Conservation (phyloP, 2,888 invertebrate genomes). For the Spicauda simplicius region DNA sequence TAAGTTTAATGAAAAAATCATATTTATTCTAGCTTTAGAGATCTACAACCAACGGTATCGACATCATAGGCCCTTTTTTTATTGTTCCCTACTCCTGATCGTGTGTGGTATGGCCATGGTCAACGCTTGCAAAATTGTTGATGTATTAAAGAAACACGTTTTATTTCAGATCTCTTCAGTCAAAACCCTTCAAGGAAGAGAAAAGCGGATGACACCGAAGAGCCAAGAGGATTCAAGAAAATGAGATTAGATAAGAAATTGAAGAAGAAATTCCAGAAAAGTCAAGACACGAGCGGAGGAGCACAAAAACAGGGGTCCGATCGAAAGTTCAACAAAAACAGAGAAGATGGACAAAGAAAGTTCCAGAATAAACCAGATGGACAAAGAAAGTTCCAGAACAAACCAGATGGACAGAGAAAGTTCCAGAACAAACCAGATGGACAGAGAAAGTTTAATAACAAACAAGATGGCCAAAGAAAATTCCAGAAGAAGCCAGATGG, state of each 20-base stretch:
- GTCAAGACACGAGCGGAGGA: constrained; percentile 45
- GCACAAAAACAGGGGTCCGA: constrained; percentile 43
- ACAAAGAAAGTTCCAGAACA: constrained; percentile 3
- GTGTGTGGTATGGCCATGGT: no score
- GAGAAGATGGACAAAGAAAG: constrained; percentile 44
- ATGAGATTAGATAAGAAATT: constrained; percentile 74
- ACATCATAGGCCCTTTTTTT: no score
- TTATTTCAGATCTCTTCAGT: constrained; percentile 68
- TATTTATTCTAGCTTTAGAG: no score
- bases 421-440: constrained; percentile 47
- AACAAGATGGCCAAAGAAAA: constrained; percentile 45
- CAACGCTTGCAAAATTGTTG: no score
- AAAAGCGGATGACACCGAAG: constrained; percentile 63
- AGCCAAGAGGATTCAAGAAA: constrained; percentile 73
- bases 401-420: constrained; percentile 45
- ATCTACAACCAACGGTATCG: no score
- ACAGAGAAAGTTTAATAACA: constrained; percentile 49
- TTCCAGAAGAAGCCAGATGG: constrained; percentile 47
- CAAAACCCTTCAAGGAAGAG: constrained; percentile 63
- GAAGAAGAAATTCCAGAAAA: constrained; percentile 67
- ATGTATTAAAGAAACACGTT: background rate
- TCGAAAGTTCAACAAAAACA: constrained; percentile 49
- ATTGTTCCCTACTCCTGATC: no score
- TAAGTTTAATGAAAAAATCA: constrained; percentile 51
- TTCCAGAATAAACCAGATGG: constrained; percentile 47